These are phyloP conservation scores for Zaprionus ghesquierei DNA, from an alignment of 1,140 invertebrate genomes.

Conservation along the genomic window DNA sequence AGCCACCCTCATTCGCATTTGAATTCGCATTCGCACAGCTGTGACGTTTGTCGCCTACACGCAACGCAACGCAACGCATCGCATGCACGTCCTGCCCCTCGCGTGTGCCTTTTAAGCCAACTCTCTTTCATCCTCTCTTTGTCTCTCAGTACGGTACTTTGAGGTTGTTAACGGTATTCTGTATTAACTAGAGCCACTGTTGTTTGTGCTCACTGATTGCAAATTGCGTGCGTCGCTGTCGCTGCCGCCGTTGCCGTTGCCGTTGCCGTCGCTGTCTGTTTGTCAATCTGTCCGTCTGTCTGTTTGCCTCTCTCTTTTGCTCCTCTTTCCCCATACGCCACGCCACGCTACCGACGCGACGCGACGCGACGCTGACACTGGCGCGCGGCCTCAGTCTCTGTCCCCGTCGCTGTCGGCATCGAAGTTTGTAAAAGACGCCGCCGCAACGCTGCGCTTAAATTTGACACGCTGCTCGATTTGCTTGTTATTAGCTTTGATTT, in stretches of 20 bases:
- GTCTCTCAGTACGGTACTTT: not conserved
- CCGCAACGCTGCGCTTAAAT: slow-evolving; percentile 13
- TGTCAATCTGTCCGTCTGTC: not conserved
- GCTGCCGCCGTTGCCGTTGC: not conserved
- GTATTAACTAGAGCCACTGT: slow-evolving; percentile 32
- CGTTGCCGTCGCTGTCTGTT: not conserved
- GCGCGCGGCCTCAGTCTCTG: not conserved
- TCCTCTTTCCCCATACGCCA: slow-evolving; percentile 9
- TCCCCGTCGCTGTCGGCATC: not conserved
- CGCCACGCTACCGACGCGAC: not conserved
- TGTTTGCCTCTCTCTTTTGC: slow-evolving; percentile 4
- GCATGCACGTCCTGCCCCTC: not conserved
- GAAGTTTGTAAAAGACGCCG: slow-evolving; percentile 14
- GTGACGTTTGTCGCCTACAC: slow-evolving; percentile 28
- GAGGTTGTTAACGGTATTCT: slow-evolving; percentile 28
- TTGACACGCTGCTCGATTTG: slow-evolving; percentile 26
- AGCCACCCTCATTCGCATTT: slow-evolving; percentile 26
- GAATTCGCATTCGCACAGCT: slow-evolving; percentile 28
- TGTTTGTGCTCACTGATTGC: slow-evolving; percentile 23
- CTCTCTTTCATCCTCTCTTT: slow-evolving; percentile 5
- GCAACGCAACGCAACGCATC: not conserved
- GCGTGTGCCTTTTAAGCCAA: not conserved
- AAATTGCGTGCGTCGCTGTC: slow-evolving; percentile 33
- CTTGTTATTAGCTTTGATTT: slow-evolving; percentile 25
- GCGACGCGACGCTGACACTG: not conserved